A percentile compares a stretch with the other conserved stretches of the same genome.
phyloP scores from a whole-genome alignment of 2,797 vertebrate genomes.

The Eulemur rubriventer region DNA sequence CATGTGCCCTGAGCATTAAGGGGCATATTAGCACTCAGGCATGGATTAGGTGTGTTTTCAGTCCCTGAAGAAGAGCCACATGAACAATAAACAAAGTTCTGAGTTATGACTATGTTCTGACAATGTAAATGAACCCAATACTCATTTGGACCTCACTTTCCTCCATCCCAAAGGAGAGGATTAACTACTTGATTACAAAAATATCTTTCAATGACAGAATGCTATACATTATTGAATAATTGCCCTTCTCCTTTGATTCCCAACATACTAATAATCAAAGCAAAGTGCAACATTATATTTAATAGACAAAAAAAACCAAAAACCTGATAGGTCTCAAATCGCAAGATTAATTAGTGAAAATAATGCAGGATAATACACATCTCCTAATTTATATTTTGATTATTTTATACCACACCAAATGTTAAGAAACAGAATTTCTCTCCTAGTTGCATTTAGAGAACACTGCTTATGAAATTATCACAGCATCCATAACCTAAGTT shows the following conservation, averaged over 20 bases:
- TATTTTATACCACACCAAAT: not conserved
- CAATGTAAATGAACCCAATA: not conserved
- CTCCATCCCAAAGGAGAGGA: not conserved
- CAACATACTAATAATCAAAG: not conserved
- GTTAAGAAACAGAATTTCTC: not conserved
- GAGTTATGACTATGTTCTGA: not conserved
- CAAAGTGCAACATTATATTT: not conserved
- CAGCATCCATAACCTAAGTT: not conserved
- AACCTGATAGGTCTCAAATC: not conserved
- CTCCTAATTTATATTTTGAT: not conserved
- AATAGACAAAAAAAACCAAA: not conserved
- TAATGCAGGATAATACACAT: not conserved
- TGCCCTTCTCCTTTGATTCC: not conserved
- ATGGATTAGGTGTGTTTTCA: not conserved
- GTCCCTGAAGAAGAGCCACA: not conserved
- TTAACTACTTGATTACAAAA: not conserved
- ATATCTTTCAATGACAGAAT: not conserved
- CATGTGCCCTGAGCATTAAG: not conserved
- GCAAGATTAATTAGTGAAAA: not conserved
- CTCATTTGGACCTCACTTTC: not conserved
- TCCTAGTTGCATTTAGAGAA: not conserved
- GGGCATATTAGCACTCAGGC: not conserved
- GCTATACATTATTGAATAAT: not conserved
- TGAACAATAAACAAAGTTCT: not conserved
- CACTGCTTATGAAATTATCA: not conserved